Evolutionary conservation across 2,797 vertebrate species (phyloP), one percentile per base, ranked within the genome.

Genomic region (Intellagama lesueurii): DNA sequence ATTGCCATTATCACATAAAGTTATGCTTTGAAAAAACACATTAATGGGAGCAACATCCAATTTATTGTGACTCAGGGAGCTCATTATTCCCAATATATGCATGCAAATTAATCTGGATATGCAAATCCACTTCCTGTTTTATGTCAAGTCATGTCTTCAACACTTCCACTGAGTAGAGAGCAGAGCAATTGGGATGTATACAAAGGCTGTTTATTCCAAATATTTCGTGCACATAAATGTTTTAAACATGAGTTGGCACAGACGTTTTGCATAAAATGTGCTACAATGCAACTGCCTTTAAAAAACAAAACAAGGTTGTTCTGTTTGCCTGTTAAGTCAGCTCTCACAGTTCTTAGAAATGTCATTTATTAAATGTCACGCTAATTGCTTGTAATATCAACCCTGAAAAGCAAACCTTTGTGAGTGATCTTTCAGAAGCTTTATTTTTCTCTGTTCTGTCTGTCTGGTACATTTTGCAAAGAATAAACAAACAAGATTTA

Each of bases 301-400:
- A 32, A 80, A 93, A 92, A 91, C 88, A 94, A 88, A 73, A 91
- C 79, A 88, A 86, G 12, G 81, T 94, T 90, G 69, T 94, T 95
- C 81, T 90, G 81, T 87, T 95, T 90, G 81, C 73, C 92, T 85
- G 64, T 93, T 92, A 95, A 92, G 35, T 90, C 80, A 90, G 83
- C n/a, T 90, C 91, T 89, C 93, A 83, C 87, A 88, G 17, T 93
- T 94, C 91, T 95, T 95, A 92, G 94, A 96, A 95, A 90, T 92
- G 76, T 72, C 52, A 81, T 95, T 96, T 94, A 96, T 92, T 94
- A 94, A 96, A 96, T 94, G 91, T 92, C 94, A 93, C 40, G 68
- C n/a, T 95, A 96, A 96, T 96, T 95, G 91, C 87, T 92, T 91
- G 68, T 94, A 94, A 90, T 92, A 91, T 91, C 90, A 91, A 83